Base-by-base conservation (phyloP, 2,888 invertebrate genomes). In the Eledona agricola region DNA sequence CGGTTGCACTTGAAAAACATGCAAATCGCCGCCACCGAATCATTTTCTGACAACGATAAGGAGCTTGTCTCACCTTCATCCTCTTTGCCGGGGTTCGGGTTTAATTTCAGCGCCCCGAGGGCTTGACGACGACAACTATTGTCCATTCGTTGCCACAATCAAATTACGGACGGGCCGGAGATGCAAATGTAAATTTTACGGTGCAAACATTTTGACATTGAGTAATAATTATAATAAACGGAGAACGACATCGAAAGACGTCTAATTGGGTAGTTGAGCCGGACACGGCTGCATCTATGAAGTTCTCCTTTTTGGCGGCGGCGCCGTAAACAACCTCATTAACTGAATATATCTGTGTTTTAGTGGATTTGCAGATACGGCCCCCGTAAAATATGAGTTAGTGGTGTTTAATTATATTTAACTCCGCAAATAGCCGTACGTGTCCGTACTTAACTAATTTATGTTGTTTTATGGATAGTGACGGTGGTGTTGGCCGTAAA, bases 331-430 rank as follows among this genome's bases (percentile, higher is more conserved):
- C 43, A 43, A 20, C 12, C 31, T 43, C 43, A 43, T 43, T 43
- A 43, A 43, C 43, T n/a, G 32, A 43, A 20, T 43, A n/a, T n/a
- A 43, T 31, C 29, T 43, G 31, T 32, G 32, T 43, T 43, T 43
- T 43, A 43, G 43, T 43, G 19, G 29, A 43, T 29, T 32, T 19
- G 43, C 43, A 43, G 26, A 43, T 31, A 32, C 32, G 43, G 23
- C 43, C 7, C n/a, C n/a, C 26, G 31, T 43, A 31, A 43, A 43
- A 43, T 43, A 43, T 43, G 43, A 43, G 43, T 43, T 43, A 43
- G 43, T 43, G 32, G 43, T 43, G 43, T 43, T 43, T 43, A 43
- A 43, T 43, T 43, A 43, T 43, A 43, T 43, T 43, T 43, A 43
- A 43, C 43, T 43, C 20, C 31, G 9, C 43, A 43, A 32, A 43